Evolutionary conservation across 1,140 invertebrate genomes (phyloP).

Genomic region (Geopemphigus sp.): DNA sequence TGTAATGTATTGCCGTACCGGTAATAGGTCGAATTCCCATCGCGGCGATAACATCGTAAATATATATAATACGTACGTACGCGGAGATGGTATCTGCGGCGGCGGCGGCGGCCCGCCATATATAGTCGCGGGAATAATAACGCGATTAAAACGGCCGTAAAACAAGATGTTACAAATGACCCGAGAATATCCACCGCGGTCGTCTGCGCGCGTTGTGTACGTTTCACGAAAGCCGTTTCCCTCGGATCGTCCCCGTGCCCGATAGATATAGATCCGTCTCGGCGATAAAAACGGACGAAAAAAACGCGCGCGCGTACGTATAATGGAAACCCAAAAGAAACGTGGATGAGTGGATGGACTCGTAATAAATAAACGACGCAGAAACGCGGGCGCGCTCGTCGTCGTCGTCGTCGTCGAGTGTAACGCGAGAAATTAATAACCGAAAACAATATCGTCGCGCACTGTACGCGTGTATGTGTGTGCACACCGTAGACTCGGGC

Average conservation of each 20-base stretch:
- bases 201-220: not conserved
- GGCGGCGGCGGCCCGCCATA: not conserved
- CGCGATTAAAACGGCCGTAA: slow-evolving; percentile 24
- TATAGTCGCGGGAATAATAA: too few species aligned
- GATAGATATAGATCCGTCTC: not conserved
- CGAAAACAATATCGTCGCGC: not conserved
- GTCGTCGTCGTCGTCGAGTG: not conserved
- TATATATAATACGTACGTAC: too few species aligned
- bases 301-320: not conserved
- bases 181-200: too few species aligned
- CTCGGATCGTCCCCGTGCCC: not conserved
- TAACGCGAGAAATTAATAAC: not conserved
- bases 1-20: not conserved
- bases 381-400: slow-evolving; percentile 1
- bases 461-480: too few species aligned
- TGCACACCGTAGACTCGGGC: too few species aligned
- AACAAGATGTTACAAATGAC: slow-evolving; percentile 25
- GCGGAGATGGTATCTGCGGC: slow-evolving; percentile 6
- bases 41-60: not conserved
- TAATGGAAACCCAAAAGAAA: not conserved
- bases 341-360: not conserved
- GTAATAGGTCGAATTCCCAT: slow-evolving; percentile 33
- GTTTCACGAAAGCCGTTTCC: slow-evolving; percentile 14
- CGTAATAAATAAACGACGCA: slow-evolving; percentile 18
- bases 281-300: slow-evolving; percentile 10